Evolutionary conservation across 2,113 vertebrate species (phyloP).

Genomic region (Serilophus lunatus): DNA sequence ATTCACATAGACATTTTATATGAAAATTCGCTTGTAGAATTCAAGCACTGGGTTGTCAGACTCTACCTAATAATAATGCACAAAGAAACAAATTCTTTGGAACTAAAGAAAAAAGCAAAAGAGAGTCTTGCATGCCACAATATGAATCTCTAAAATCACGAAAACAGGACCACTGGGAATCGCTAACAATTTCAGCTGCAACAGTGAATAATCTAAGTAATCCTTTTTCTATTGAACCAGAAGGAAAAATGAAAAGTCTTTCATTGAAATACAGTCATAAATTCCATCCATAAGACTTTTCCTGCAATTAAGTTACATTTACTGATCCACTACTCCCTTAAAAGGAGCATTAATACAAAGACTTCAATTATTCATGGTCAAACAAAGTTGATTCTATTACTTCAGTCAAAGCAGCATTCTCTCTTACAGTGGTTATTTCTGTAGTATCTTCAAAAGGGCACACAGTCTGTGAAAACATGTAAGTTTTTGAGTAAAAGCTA

Average conservation of each 20-base stretch:
- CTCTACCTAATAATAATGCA: neutral
- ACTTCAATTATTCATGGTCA: conserved; percentile 76
- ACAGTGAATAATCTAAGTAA: conserved; percentile 52
- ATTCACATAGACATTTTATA: neutral
- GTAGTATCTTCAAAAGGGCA: conserved; percentile 73
- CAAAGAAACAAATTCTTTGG: neutral
- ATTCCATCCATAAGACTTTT: conserved; percentile 71
- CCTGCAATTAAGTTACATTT: conserved; percentile 78
- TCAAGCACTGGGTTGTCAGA: neutral
- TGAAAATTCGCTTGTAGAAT: neutral
- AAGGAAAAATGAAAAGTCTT: conserved; percentile 70
- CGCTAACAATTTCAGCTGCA: conserved; percentile 57
- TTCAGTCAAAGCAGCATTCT: conserved; percentile 76
- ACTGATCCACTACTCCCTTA: conserved; percentile 73
- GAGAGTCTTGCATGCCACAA: neutral
- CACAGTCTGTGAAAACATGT: conserved; percentile 62
- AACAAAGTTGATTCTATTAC: conserved; percentile 75
- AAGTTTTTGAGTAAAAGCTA: conserved; percentile 51
- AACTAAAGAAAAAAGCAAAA: neutral
- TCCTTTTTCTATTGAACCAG: conserved; percentile 65
- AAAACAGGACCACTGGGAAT: neutral
- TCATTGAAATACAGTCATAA: conserved; percentile 69
- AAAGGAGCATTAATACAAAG: conserved; percentile 76
- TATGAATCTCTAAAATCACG: neutral
- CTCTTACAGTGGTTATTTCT: conserved; percentile 75